phyloP scores from a whole-genome alignment of 2,797 vertebrate genomes.

The Phalanger gymnotis region DNA sequence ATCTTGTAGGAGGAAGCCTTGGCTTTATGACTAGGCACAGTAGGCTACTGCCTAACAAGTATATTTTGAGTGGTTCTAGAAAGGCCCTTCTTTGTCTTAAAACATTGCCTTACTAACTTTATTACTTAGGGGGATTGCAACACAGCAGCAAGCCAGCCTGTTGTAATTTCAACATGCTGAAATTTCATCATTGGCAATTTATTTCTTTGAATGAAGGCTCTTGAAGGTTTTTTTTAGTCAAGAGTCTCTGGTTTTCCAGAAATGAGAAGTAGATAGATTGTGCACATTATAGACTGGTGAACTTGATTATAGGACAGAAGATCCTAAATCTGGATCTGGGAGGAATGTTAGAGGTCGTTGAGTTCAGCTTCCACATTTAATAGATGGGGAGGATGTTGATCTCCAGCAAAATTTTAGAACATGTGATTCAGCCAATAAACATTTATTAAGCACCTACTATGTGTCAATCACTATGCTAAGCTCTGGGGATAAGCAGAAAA shows the following conservation, averaged over 20 bases:
- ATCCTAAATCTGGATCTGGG: neutral
- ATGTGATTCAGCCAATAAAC: neutral
- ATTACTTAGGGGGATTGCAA: neutral
- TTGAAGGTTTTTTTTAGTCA: neutral
- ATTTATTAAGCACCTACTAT: neutral
- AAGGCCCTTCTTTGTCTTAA: neutral
- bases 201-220: neutral
- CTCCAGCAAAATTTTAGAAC: neutral
- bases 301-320: neutral
- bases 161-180: neutral
- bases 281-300: neutral
- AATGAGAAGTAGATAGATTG: neutral
- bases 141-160: neutral
- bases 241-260: neutral
- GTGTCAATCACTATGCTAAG: neutral
- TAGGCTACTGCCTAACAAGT: neutral
- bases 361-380: neutral
- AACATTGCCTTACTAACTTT: neutral
- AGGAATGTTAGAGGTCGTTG: neutral
- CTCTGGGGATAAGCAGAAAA: neutral
- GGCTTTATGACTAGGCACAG: neutral
- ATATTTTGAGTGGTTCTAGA: neutral
- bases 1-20: neutral
- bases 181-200: neutral
- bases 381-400: neutral